Evolutionary conservation across 2,888 invertebrate species (phyloP).

Genomic region (Phorcus lineatus): DNA sequence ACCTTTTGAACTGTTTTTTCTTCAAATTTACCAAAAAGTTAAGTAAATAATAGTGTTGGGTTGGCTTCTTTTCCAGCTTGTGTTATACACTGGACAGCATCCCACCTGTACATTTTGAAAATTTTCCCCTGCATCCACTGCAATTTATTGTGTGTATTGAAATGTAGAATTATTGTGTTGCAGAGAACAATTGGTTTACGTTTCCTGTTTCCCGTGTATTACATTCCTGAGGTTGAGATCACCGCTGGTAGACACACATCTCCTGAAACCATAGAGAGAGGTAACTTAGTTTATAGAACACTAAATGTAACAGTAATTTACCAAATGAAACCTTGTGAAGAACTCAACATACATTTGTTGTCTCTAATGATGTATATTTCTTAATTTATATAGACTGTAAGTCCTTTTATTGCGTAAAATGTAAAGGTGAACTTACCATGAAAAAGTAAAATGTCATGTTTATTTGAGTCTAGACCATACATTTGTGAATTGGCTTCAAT

Average conservation of each 20-base stretch:
- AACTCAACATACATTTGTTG: no score
- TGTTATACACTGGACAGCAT: no score
- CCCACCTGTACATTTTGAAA: no score
- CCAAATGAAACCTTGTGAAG: no score
- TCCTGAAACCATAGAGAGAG: slow-evolving; percentile 71
- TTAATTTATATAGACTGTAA: not conserved
- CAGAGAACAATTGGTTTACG: slow-evolving; percentile 76
- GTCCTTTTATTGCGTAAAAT: not conserved
- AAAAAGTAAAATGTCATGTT: not conserved
- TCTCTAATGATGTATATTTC: not conserved
- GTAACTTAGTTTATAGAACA: slow-evolving; percentile 49
- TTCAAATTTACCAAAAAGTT: no score
- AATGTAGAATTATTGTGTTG: slow-evolving; percentile 13
- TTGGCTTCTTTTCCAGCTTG: no score
- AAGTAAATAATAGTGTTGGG: no score
- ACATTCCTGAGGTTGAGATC: slow-evolving; percentile 76
- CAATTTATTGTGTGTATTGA: no score
- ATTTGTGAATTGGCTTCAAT: no score
- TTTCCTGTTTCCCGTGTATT: slow-evolving; percentile 77
- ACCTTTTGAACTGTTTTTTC: no score
- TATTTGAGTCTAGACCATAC: no score
- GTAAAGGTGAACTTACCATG: not conserved
- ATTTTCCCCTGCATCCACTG: not conserved
- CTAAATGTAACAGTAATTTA: not conserved
- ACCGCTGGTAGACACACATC: slow-evolving; percentile 71